A percentile compares a stretch with the other conserved stretches of the same genome.
phyloP scores from a whole-genome alignment of 2,888 invertebrate species.

The Cloeon dipterum region DNA sequence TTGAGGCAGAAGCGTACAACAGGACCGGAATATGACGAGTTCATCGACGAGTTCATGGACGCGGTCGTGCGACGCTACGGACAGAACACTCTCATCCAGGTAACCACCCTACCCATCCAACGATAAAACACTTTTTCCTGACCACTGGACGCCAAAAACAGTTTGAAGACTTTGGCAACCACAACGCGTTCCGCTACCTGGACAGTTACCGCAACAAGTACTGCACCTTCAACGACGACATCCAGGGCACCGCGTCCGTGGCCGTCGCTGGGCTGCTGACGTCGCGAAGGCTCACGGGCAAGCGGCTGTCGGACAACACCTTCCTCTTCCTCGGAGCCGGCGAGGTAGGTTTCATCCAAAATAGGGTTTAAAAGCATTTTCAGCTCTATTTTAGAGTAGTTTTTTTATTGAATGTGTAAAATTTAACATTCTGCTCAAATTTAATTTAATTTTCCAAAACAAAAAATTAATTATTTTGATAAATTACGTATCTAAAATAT shows the following conservation, averaged over 20 bases:
- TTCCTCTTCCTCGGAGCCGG: constrained; percentile 34
- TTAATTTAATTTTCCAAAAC: no score
- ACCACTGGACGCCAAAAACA: no score
- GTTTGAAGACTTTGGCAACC: constrained; percentile 38
- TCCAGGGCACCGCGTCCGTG: constrained; percentile 35
- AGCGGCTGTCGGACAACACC: constrained; percentile 23
- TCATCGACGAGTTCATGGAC: constrained; percentile 93
- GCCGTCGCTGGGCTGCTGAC: constrained; percentile 32
- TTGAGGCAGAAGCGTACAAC: constrained; percentile 61
- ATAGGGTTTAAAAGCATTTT: not conserved
- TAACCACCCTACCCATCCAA: constrained; percentile 8
- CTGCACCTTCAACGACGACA: constrained; percentile 39
- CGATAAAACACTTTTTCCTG: no score
- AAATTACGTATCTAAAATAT: constrained; percentile 2
- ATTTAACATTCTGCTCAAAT: no score
- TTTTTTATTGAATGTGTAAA: no score
- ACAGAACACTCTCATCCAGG: constrained; percentile 60
- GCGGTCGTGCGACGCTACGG: constrained; percentile 69
- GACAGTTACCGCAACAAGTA: constrained; percentile 28
- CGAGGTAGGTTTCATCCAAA: constrained; percentile 19
- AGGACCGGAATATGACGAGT: constrained; percentile 71
- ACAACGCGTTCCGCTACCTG: constrained; percentile 31
- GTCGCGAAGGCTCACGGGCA: constrained; percentile 23
- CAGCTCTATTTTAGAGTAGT: no score
- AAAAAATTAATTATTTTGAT: no score